Base-by-base conservation (phyloP, 1,140 invertebrate species). In the Bombus vancouverensis region DNA sequence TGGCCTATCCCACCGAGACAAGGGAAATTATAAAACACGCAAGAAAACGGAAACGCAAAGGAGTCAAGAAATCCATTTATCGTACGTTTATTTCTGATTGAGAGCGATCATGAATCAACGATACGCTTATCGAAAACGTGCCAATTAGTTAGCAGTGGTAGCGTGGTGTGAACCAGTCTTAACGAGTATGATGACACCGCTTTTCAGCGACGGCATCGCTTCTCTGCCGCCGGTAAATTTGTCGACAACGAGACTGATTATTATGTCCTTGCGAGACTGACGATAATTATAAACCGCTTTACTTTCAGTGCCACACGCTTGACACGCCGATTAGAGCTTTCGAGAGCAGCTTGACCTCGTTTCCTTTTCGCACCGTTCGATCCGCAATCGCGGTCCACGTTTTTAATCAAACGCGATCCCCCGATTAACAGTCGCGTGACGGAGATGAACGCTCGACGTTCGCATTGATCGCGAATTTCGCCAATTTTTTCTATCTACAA, bases 271-370 rank as follows among this genome's bases (percentile, higher is more conserved):
- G 73, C 84, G 65, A 89, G 68, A 81, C 75, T 87, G 34, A 83
- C 59, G 71, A 83, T 91, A 91, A 91, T 89, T 91, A 91, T 80
- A 80, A 88, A 86, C 80, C 71, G 82, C 66, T 88, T 86, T 80
- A 84, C 72, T 89, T 85, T 85, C 53, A 77, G 78, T 78, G 68
- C 66, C 78, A 65, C 44, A 44, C 74, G 75, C 80, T 88, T 83
- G 82, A 86, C 84, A 75, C 59, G 62, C 28, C 74, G 83, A 88
- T 90, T 89, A 59, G 72, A 82, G 82, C 78, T 83, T 76, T 85
- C 74, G 59, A 82, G 73, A 84, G 79, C 71, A 65, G 42, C 73
- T 84, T 81, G 86, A 89, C 89, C 89, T 87, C 85, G 73, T 89
- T 87, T 73, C 81, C 66, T 70, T 42, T 86, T 87, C 68, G 47